phyloP scores from a whole-genome alignment of 2,888 invertebrate species.

The Helobdella robusta region DNA sequence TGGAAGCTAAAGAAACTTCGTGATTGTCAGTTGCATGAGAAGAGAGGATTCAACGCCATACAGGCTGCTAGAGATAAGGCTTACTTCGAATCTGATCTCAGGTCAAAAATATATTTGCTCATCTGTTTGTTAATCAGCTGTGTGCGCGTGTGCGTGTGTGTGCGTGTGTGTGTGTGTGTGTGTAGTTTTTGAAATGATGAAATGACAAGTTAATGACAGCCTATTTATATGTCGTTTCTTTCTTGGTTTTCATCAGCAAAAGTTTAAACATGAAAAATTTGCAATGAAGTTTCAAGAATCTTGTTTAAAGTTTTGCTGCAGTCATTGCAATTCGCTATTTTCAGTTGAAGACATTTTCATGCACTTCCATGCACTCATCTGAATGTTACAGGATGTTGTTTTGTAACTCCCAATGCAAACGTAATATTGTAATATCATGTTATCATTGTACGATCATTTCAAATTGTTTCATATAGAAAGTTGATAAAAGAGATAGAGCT shows the following conservation, averaged over 20 bases:
- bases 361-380: too few species aligned
- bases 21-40: neutral
- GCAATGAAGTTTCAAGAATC: too few species aligned
- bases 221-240: too few species aligned
- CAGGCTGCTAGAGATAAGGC: constrained; percentile 8
- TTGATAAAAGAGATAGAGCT: constrained; percentile 1
- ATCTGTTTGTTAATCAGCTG: neutral
- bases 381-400: too few species aligned
- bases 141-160: neutral
- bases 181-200: neutral
- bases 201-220: too few species aligned
- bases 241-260: too few species aligned
- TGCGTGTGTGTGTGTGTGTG: neutral
- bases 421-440: neutral
- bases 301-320: too few species aligned
- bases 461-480: neutral
- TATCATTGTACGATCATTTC: neutral
- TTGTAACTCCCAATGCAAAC: neutral
- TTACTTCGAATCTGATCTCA: constrained; percentile 21
- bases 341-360: too few species aligned
- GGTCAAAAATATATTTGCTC: constrained; percentile 4
- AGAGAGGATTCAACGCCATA: constrained; percentile 12
- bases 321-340: too few species aligned
- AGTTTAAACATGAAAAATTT: too few species aligned
- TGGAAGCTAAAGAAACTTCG: neutral